Conservation (phyloP, 1,140 invertebrate genomes). For the Panagrolaimus sp. region DNA sequence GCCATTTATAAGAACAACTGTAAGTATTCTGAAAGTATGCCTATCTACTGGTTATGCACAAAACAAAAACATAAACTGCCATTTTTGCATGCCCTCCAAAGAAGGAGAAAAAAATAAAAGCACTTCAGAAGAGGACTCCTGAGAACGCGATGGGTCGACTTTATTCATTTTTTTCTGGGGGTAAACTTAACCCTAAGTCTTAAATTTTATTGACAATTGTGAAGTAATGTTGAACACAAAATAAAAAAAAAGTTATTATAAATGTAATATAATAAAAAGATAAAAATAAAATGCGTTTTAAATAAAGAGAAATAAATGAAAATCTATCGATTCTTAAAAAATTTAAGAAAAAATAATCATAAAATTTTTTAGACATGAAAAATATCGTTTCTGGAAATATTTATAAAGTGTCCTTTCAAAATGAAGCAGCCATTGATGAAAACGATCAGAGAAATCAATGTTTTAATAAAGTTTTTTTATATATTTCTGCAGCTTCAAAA, state of each 20-base stretch:
- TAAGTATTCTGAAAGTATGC: background rate
- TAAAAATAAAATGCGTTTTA: constrained; percentile 10
- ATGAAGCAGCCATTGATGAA: background rate
- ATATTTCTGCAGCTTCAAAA: background rate
- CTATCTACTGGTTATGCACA: constrained; percentile 8
- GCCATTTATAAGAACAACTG: constrained; percentile 2
- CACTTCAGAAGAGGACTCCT: constrained; percentile 10
- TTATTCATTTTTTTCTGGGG: background rate
- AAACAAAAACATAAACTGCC: constrained; percentile 9
- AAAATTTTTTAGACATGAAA: background rate
- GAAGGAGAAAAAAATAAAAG: background rate
- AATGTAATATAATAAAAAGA: constrained; percentile 4
- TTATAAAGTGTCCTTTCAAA: background rate
- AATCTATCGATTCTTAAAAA: constrained; percentile 7
- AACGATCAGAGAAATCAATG: background rate
- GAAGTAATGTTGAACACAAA: too few relatives aligned
- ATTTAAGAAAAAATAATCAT: background rate
- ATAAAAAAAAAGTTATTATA: too few relatives aligned
- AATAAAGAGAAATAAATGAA: constrained; percentile 10
- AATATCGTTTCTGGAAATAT: background rate
- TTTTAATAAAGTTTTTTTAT: background rate
- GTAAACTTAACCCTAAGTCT: constrained; percentile 9
- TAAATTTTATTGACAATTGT: constrained; percentile 13
- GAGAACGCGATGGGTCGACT: background rate
- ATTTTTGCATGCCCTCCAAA: constrained; percentile 2